A percentile compares a stretch with the other conserved stretches of the same genome.
phyloP scores from a whole-genome alignment of 1,140 invertebrate genomes.

The Trichomalopsis sarcophagae region DNA sequence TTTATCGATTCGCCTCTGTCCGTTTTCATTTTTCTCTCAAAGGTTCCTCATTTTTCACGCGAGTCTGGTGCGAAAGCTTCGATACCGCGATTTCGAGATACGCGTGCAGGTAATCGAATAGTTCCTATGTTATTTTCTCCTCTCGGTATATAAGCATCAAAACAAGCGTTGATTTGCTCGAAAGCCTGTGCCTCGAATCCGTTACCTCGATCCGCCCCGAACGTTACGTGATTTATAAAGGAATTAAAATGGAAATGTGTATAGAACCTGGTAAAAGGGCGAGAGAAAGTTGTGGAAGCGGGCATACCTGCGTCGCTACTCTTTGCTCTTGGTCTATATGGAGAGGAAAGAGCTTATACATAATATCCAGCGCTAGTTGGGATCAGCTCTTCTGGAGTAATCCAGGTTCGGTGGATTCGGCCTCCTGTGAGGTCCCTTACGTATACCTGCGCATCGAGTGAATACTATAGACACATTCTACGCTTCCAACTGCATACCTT shows the following conservation, averaged over 20 bases:
- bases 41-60: not conserved
- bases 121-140: not conserved
- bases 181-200: not conserved
- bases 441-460: not conserved
- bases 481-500: not conserved
- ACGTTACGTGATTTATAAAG: slow-evolving; percentile 32
- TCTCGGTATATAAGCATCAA: not conserved
- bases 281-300: slow-evolving; percentile 18
- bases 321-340: not conserved
- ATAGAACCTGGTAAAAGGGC: not conserved
- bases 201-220: not conserved
- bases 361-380: not conserved
- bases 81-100: not conserved
- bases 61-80: not conserved
- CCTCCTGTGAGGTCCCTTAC: slow-evolving; percentile 1
- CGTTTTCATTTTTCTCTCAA: slow-evolving; percentile 17
- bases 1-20: slow-evolving; percentile 27
- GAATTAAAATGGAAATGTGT: slow-evolving; percentile 33
- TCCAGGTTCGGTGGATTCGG: not conserved
- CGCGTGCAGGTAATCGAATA: not conserved
- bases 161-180: not conserved
- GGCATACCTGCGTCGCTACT: not conserved
- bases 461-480: no score
- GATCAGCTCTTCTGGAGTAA: slow-evolving; percentile 18
- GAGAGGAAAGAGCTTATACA: not conserved